Evolutionary conservation across 2,888 invertebrate species (phyloP).

Genomic region (Lamellibrachia satsuma): DNA sequence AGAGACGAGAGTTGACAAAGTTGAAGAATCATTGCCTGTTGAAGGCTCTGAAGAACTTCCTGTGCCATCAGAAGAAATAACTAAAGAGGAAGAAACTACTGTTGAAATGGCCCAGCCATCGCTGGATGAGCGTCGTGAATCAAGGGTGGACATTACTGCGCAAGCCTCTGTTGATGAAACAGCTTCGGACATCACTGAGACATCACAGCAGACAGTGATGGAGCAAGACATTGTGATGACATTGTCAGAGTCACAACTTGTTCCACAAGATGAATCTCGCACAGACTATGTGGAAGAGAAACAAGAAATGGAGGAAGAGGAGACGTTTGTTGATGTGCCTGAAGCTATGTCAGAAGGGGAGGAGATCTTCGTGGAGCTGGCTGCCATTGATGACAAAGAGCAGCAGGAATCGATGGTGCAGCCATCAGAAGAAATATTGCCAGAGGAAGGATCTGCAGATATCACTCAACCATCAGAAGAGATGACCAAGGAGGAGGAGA

Average conservation of each 20-base stretch:
- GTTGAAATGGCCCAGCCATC: conserved; percentile 28
- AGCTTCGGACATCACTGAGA: background rate
- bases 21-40: conserved; percentile 28
- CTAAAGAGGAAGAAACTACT: conserved; percentile 34
- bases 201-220: conserved; percentile 18
- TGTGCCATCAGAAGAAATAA: conserved; percentile 41
- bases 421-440: background rate
- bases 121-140: background rate
- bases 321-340: conserved; percentile 17
- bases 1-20: conserved; percentile 25
- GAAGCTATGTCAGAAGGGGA: conserved; percentile 14
- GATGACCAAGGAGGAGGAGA: conserved; percentile 32
- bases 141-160: background rate
- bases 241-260: background rate
- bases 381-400: background rate
- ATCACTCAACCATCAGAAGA: conserved; percentile 18
- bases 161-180: background rate
- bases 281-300: conserved; percentile 24
- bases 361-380: background rate
- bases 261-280: background rate
- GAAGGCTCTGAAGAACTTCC: conserved; percentile 52
- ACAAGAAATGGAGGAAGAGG: conserved; percentile 23
- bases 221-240: conserved; percentile 25
- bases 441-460: conserved; percentile 23
- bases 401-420: background rate